Evolutionary conservation across 1,140 invertebrate species (phyloP).

Genomic region (Drosophila pseudoobscura): DNA sequence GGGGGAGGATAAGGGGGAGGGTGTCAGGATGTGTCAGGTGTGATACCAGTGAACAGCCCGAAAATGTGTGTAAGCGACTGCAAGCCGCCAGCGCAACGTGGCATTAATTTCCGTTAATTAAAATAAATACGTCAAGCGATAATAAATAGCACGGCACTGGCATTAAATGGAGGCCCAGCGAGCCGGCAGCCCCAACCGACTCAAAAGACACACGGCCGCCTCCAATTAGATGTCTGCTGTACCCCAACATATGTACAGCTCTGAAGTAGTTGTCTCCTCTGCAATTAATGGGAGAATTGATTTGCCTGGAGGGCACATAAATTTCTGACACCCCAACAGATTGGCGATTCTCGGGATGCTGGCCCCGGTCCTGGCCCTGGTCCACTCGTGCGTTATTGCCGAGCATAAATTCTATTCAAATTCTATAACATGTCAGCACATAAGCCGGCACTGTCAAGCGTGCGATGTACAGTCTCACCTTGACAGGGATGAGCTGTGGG

Average conservation of each 20-base stretch:
- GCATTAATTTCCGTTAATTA: constrained; percentile 82
- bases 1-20: not conserved
- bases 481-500: not conserved
- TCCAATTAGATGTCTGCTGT: constrained; percentile 38
- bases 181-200: constrained; percentile 7
- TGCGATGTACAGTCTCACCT: constrained; percentile 36
- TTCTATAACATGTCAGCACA: constrained; percentile 52
- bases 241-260: constrained; percentile 8
- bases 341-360: constrained; percentile 6
- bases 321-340: constrained; percentile 43
- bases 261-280: constrained; percentile 17
- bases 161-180: constrained; percentile 52
- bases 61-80: constrained; percentile 68
- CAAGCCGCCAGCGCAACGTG: constrained; percentile 72
- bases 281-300: constrained; percentile 73
- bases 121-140: constrained; percentile 81
- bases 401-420: constrained; percentile 70
- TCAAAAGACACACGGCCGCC: constrained; percentile 43
- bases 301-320: constrained; percentile 49
- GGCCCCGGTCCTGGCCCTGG: not conserved
- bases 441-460: constrained; percentile 49
- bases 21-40: not conserved
- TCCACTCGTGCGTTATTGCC: constrained; percentile 43
- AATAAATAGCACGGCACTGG: constrained; percentile 73
- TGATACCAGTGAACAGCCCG: constrained; percentile 21